A percentile compares a stretch with the other conserved stretches of the same genome.
Evolutionary conservation across 1,140 invertebrate species (phyloP).

Genomic region (Bombus breviceps): DNA sequence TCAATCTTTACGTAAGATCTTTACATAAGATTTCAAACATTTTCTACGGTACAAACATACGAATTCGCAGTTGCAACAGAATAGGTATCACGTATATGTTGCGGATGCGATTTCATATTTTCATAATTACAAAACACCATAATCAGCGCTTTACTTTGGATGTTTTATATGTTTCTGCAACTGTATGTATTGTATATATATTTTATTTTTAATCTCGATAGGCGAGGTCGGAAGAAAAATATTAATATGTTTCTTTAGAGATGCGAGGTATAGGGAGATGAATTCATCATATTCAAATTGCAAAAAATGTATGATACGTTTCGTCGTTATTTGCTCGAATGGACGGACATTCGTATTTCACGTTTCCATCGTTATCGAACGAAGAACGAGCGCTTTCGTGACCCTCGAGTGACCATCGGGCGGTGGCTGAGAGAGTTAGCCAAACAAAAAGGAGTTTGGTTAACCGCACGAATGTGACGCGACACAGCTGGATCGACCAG

Average conservation of each 20-base stretch:
- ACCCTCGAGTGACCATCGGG: not conserved
- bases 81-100: not conserved
- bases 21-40: not conserved
- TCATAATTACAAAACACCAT: no score
- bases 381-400: not conserved
- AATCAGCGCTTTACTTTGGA: no score
- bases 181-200: no score
- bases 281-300: not conserved
- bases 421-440: not conserved
- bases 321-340: not conserved
- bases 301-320: not conserved
- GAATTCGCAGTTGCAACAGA: not conserved
- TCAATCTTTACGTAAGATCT: not conserved
- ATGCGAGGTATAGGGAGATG: not conserved
- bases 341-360: no score
- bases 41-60: not conserved
- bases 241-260: not conserved
- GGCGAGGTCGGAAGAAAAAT: no score
- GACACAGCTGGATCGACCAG: slow-evolving; percentile 32
- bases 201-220: no score
- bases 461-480: not conserved
- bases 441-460: not conserved
- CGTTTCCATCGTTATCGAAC: not conserved
- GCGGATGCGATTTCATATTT: not conserved
- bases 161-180: no score